Conservation (phyloP, 1,140 invertebrate genomes). For the Zaprionus africanus region DNA sequence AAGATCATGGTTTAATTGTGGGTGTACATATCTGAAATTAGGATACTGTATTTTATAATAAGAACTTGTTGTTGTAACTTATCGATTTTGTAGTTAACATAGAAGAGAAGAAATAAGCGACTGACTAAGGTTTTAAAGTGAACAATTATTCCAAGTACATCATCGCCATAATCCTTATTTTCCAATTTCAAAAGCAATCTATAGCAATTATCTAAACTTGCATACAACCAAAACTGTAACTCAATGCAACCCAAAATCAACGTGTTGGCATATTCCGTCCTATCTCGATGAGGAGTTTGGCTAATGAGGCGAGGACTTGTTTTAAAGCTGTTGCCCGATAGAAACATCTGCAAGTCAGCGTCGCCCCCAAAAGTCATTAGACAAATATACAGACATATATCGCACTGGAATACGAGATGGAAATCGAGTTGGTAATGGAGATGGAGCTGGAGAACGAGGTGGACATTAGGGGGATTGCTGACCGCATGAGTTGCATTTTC, state of each 20-base stretch:
- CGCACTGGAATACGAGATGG: constrained; percentile 11
- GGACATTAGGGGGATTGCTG: constrained; percentile 18
- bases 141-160: neutral
- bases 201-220: constrained; percentile 53
- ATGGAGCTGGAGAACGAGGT: neutral
- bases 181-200: constrained; percentile 38
- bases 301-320: constrained; percentile 23
- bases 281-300: constrained; percentile 12
- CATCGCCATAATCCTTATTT: neutral
- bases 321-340: constrained; percentile 42
- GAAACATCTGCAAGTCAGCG: constrained; percentile 54
- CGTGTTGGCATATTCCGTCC: constrained; percentile 38
- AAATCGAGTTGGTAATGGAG: neutral
- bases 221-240: constrained; percentile 38
- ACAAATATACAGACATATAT: constrained; percentile 31
- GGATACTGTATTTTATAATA: neutral
- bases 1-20: neutral
- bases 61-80: no score
- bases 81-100: no score
- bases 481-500: constrained; percentile 74
- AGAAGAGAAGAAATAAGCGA: no score
- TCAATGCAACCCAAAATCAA: constrained; percentile 8
- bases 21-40: no score
- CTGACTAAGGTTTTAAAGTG: no score
- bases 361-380: constrained; percentile 17